Conservation (phyloP, 2,113 vertebrate species). For the human (Homo sapiens) region GRCh38 chr17:47183501-47184000, state of each 20-base stretch:
- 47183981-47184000: conserved; percentile 33
- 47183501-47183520: no score
- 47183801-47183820: conserved; percentile 28
- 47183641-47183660: background rate
- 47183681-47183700: background rate
- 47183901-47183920: background rate
- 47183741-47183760: background rate
- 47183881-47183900: conserved; percentile 9
- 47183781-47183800: background rate
- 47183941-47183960: conserved; percentile 14
- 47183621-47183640: conserved; percentile 9
- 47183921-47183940: background rate
- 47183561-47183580: background rate
- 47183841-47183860: background rate
- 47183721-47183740: background rate
- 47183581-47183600: background rate
- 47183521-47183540: background rate
- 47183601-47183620: background rate
- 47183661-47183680: background rate
- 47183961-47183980: background rate
- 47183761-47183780: background rate
- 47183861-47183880: background rate
- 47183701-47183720: background rate
- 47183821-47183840: background rate
- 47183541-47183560: background rate